phyloP scores from a whole-genome alignment of 2,888 invertebrate genomes.

The Exephanes ischioxanthus region DNA sequence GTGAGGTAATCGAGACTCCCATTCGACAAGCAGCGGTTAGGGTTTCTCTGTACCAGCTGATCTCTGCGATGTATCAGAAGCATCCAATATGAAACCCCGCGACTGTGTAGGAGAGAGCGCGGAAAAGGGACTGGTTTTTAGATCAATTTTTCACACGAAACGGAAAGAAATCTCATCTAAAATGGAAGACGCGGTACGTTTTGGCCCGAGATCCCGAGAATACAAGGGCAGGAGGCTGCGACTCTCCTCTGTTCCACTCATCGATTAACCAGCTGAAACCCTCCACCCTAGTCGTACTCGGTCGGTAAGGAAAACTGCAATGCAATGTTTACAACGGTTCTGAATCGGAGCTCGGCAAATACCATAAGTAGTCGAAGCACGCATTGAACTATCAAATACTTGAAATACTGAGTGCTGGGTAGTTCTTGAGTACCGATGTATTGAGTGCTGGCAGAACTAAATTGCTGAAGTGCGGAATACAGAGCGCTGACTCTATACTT shows the following conservation, averaged over 20 bases:
- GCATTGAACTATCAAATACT: too few relatives aligned
- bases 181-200: too few relatives aligned
- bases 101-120: conserved; percentile 2
- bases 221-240: not conserved
- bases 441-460: too few relatives aligned
- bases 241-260: not conserved
- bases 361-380: too few relatives aligned
- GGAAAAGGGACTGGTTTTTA: not conserved
- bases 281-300: not conserved
- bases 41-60: not conserved
- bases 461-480: too few relatives aligned
- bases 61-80: conserved; percentile 14
- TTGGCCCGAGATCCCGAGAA: not conserved
- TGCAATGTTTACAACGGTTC: not conserved
- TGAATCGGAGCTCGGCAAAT: too few relatives aligned
- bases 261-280: not conserved
- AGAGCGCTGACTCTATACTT: too few relatives aligned
- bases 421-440: too few relatives aligned
- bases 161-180: too few relatives aligned
- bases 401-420: too few relatives aligned
- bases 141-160: too few relatives aligned
- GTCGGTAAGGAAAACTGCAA: not conserved
- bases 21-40: not conserved
- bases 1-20: conserved; percentile 27
- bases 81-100: conserved; percentile 28